These are phyloP conservation scores for Dermochelys coriacea DNA, from an alignment of 2,797 vertebrate genomes.

Conservation along the genomic window DNA sequence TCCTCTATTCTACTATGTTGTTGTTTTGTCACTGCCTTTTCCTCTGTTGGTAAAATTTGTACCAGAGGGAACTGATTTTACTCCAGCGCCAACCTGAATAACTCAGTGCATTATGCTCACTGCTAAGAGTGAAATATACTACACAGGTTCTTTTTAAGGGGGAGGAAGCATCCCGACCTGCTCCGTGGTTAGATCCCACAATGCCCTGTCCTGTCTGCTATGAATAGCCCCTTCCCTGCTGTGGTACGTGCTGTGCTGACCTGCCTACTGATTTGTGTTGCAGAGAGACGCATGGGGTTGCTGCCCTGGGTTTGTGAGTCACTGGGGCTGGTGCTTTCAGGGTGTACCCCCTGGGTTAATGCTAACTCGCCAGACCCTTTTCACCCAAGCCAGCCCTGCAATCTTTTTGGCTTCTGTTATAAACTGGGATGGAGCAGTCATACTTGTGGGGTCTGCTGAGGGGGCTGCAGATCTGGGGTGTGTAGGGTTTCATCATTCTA, in stretches of 20 bases:
- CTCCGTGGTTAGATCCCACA: background rate
- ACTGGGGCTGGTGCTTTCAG: background rate
- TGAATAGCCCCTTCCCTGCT: background rate
- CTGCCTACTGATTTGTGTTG: background rate
- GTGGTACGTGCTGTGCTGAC: background rate
- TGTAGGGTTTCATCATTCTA: background rate
- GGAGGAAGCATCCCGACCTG: background rate
- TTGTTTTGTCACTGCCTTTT: background rate
- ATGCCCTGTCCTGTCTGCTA: background rate
- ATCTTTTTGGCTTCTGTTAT: background rate
- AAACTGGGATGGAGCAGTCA: background rate
- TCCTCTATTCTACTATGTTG: background rate
- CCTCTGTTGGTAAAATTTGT: background rate
- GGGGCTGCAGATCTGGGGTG: background rate
- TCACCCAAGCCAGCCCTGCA: background rate
- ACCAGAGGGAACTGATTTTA: background rate
- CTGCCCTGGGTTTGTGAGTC: background rate
- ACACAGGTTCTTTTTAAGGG: background rate
- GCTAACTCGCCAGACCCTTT: background rate
- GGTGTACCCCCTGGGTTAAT: background rate
- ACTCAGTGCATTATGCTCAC: background rate
- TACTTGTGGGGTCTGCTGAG: background rate
- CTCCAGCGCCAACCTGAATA: background rate
- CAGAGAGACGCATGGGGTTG: background rate
- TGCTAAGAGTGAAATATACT: background rate